Evolutionary conservation across 2,113 vertebrate genomes (phyloP).

Genomic region (Chelonoidis abingdonii): DNA sequence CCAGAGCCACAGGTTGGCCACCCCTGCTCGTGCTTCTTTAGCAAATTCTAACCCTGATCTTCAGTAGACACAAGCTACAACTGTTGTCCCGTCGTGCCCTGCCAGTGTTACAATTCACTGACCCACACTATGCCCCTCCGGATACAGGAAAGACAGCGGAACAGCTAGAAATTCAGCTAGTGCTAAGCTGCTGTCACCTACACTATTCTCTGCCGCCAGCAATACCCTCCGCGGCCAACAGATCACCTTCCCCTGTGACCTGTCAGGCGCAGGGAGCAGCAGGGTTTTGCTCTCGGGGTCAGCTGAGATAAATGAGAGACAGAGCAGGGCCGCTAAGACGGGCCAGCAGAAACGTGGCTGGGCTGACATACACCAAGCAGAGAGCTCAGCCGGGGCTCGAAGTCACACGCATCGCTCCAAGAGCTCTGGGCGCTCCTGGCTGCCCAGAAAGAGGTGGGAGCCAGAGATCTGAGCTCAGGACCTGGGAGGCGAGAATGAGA

Average conservation of each 20-base stretch:
- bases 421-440: rapidly evolving
- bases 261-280: not conserved
- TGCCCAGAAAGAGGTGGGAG: rapidly evolving
- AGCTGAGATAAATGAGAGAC: not conserved
- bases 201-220: not conserved
- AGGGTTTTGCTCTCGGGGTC: not conserved
- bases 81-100: not conserved
- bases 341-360: not conserved
- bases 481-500: not conserved
- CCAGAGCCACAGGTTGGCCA: no score
- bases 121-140: not conserved
- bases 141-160: not conserved
- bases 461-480: not conserved
- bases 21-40: not conserved
- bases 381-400: not conserved
- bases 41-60: not conserved
- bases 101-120: not conserved
- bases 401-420: not conserved
- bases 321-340: not conserved
- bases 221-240: not conserved
- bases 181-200: not conserved
- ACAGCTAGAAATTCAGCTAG: not conserved
- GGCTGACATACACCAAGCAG: not conserved
- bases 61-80: not conserved
- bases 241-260: not conserved